Evolutionary conservation across 2,113 vertebrate species (phyloP), one percentile per base, ranked within the genome.

Genomic region (Oreochromis tanganicae): DNA sequence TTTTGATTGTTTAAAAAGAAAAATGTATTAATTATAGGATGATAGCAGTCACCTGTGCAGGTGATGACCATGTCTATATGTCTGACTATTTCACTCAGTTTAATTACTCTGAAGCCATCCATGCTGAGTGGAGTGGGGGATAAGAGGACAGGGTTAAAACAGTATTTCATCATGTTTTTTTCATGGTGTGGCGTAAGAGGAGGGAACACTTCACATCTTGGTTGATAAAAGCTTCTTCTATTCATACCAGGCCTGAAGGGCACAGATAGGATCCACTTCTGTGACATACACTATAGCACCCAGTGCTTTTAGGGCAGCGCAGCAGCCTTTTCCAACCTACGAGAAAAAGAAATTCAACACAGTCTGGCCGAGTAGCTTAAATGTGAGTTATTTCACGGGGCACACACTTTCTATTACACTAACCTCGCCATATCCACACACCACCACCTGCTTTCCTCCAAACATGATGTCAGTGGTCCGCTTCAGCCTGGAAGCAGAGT

Each of bases 181-280:
- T 34, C 27, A 6, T 66, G 29, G 1, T 41, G 68, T n/a, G 16
- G 41, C 21, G 2, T 82, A 27, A 73, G 84, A 43, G 21, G 63
- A 46, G 7, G 75, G 19, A 61, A 55, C 34, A 66, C 56, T 46
- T 82, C 19, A 24, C 55, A 80, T 82, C 57, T 68, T n/a, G 43
- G 82, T 54, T 52, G 59, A 63, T 89, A 82, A 88, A 89, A 86
- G 46, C 50, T 59, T 71, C 50, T 19, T 66, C 48, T 66, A 82
- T 38, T 90, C 97, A 97, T 96, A 99, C 98, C 98, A 98, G 90
- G 98, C 98, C 94, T 99, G 98, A 21, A 99, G 97, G 87, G 98
- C 98, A 71, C 98, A 99, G 89, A 99, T 98, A 19, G 98, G 98
- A 84, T 99, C 98, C 27, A 98, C 98, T 94, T 99, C 98, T 11